Evolutionary conservation across 2,888 invertebrate species (phyloP), one percentile per base, ranked within the genome.

Genomic region (Eupelmus urozonus): DNA sequence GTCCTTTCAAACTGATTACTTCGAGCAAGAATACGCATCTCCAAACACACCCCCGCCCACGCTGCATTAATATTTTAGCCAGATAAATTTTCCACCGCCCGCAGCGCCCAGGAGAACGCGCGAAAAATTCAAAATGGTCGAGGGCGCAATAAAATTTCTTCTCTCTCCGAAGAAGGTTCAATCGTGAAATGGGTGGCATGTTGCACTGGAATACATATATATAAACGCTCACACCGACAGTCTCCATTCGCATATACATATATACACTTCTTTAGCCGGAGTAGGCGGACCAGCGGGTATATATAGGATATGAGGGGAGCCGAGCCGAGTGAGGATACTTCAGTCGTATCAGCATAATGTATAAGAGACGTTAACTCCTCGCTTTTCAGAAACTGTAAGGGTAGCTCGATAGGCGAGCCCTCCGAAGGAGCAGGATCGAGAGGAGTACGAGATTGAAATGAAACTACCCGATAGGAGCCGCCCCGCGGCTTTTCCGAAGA

Each of bases 341-440:
- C 84, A 84, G 85, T 83, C 85, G 86, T 85, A 86, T 85, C 86
- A 85, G 86, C 85, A 85, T 86, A 87, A 86, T 87, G 85, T 86
- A 85, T 66, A 80, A 69, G 85, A 84, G 84, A 86, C 84, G 80
- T 82, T 76, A 76, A 84, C 84, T 85, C 85, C 82, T 81, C 82
- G 83, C 84, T 83, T 85, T 84, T 82, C 83, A 82, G 81, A 66
- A 71, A 71, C 67, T 73, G 72, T 72, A 69, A 73, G 78, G 78
- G 81, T 83, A 83, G 82, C 82, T 81, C 81, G 57, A 45, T 45
- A 29, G 40, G n/a, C 18, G n/a, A 7, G 20, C 23, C 27, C 34
- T 40, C 40, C 29, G 55, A 57, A 70, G 66, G 23, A 53, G 45
- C 11, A 75, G 78, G 75, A 67, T 7, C 45, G 55, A 34, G 62